phyloP scores from a whole-genome alignment of 2,888 invertebrate genomes.

The Tinea semifulvella region DNA sequence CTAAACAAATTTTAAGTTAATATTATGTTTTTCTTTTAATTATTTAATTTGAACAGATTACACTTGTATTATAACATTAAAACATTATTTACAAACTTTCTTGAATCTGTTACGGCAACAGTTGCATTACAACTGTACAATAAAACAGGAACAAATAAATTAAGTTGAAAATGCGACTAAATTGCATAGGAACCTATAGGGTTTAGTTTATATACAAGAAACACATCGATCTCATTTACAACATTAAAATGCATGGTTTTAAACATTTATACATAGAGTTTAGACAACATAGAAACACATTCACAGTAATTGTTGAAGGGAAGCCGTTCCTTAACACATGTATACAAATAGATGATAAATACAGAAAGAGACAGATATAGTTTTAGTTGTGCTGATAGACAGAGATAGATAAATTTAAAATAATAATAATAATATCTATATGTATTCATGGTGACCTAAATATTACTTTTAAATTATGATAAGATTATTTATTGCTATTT shows the following conservation, averaged over 20 bases:
- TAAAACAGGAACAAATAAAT: background rate
- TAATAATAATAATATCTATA: background rate
- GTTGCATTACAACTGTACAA: background rate
- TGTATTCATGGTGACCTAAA: background rate
- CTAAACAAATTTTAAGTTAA: background rate
- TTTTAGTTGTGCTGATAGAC: conserved; percentile 3
- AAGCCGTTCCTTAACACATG: background rate
- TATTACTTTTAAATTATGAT: background rate
- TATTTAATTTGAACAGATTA: background rate
- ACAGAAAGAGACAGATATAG: conserved; percentile 1
- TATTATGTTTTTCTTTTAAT: background rate
- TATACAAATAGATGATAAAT: conserved; percentile 1
- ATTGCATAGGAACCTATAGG: conserved; percentile 1
- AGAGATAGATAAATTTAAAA: background rate
- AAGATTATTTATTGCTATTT: background rate
- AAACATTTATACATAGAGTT: conserved; percentile 6
- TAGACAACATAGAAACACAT: background rate
- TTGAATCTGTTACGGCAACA: background rate
- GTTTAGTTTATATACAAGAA: conserved; percentile 1
- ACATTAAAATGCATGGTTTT: conserved; percentile 7
- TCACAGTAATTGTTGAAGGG: conserved; percentile 4
- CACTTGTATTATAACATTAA: background rate
- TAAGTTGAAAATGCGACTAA: conserved; percentile 10
- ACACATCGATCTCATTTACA: background rate
- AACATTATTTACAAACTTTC: background rate